A percentile compares a stretch with the other conserved stretches of the same genome.
Evolutionary conservation across 2,797 vertebrate species (phyloP).

Genomic region (Helarctos malayanus): DNA sequence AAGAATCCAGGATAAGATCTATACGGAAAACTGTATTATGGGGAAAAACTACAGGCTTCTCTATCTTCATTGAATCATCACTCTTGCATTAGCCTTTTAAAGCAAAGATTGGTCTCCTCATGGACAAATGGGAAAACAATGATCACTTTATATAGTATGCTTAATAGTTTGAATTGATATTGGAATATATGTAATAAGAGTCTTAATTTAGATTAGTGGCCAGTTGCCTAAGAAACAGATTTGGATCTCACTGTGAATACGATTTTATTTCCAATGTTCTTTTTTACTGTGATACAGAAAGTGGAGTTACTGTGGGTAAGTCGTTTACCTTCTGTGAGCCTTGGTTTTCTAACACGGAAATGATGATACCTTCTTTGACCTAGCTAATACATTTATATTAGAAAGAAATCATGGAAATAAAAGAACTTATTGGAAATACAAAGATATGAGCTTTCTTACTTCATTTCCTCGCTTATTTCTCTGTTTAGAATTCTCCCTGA

Average conservation of each 20-base stretch:
- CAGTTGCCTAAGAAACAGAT: slow-evolving; percentile 11
- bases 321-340: background rate
- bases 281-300: background rate
- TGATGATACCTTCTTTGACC: background rate
- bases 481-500: background rate
- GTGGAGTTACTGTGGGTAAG: background rate
- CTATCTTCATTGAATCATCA: background rate
- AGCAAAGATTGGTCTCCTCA: background rate
- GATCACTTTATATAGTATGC: background rate
- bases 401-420: background rate
- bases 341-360: background rate
- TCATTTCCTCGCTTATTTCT: background rate
- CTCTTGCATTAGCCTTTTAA: background rate
- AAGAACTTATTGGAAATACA: background rate
- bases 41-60: background rate
- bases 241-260: background rate
- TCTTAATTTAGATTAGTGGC: slow-evolving; percentile 35
- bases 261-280: background rate
- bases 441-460: background rate
- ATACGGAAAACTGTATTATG: background rate
- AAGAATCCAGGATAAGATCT: background rate
- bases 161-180: slow-evolving; percentile 53
- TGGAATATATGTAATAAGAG: background rate
- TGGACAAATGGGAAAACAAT: background rate
- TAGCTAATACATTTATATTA: background rate